Percentiles rank a stretch among this genome's conserved stretches.
Evolutionary conservation across 2,113 vertebrate genomes (phyloP).

Genomic region (Sturnira hondurensis): DNA sequence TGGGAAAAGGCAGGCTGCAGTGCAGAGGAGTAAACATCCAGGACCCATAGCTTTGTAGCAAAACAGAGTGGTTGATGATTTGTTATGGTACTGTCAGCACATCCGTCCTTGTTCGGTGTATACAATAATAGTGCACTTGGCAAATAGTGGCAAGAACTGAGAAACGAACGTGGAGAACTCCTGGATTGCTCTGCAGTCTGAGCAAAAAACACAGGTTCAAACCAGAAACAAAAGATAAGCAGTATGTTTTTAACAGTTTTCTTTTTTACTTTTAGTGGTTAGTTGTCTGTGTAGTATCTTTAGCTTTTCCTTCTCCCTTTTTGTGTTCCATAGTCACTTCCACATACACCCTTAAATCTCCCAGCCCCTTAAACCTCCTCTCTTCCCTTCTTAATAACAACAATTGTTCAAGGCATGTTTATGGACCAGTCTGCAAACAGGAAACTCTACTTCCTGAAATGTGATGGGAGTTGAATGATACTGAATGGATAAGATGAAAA

Average conservation of each 20-base stretch:
- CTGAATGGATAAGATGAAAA: constrained; percentile 75
- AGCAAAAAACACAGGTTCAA: constrained; percentile 64
- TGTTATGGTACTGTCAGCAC: constrained; percentile 50
- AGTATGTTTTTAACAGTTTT: constrained; percentile 63
- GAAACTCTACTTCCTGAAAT: constrained; percentile 83
- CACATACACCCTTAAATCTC: neutral
- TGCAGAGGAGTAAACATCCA: constrained; percentile 32
- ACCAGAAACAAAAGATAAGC: constrained; percentile 57
- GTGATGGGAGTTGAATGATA: constrained; percentile 74
- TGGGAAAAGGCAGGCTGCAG: constrained; percentile 51
- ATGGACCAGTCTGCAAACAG: constrained; percentile 82
- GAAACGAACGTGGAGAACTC: constrained; percentile 33
- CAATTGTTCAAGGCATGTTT: constrained; percentile 81
- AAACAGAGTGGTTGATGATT: constrained; percentile 48
- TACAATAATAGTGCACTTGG: constrained; percentile 61
- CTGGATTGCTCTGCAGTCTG: constrained; percentile 55
- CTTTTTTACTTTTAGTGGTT: constrained; percentile 65
- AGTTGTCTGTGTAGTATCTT: constrained; percentile 26
- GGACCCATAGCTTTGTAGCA: constrained; percentile 11
- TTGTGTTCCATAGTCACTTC: constrained; percentile 50
- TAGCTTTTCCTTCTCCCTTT: constrained; percentile 17
- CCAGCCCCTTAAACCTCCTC: constrained; percentile 26
- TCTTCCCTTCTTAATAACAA: constrained; percentile 69
- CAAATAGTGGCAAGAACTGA: constrained; percentile 49
- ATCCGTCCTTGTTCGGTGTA: constrained; percentile 50